phyloP scores from a whole-genome alignment of 1,140 invertebrate species.

The Plectrocnemia conspersa region DNA sequence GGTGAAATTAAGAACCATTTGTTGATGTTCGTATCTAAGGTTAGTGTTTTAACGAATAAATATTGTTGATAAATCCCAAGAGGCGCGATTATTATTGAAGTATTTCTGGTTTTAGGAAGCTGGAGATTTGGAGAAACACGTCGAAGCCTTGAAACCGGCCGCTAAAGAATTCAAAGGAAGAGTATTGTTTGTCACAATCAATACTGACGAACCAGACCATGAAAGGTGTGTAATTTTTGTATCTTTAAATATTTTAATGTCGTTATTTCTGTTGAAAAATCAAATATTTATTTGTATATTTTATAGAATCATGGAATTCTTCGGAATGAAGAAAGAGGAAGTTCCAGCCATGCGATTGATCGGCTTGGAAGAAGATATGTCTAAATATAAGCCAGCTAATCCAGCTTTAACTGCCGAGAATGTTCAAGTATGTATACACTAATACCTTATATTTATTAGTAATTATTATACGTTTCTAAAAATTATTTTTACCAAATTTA shows the following conservation, averaged over 20 bases:
- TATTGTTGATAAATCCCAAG: neutral
- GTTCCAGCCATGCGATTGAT: constrained; percentile 91
- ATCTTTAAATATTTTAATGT: constrained; percentile 1
- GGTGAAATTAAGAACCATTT: constrained; percentile 96
- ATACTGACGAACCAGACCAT: constrained; percentile 94
- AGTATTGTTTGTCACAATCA: constrained; percentile 93
- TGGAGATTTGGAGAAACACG: constrained; percentile 74
- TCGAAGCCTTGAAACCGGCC: constrained; percentile 69
- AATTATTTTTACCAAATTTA: constrained; percentile 34
- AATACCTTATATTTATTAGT: constrained; percentile 7
- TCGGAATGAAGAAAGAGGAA: constrained; percentile 92
- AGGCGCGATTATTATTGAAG: neutral
- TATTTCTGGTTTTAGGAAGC: constrained; percentile 49
- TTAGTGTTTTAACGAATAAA: constrained; percentile 32
- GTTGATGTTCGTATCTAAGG: constrained; percentile 89
- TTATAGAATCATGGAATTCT: constrained; percentile 92
- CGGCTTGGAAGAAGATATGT: constrained; percentile 94
- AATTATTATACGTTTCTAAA: constrained; percentile 4
- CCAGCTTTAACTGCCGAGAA: constrained; percentile 72
- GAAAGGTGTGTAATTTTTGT: constrained; percentile 54
- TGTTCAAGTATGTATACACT: constrained; percentile 51
- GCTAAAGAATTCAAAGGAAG: constrained; percentile 88
- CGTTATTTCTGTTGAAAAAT: neutral
- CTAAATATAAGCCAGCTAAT: constrained; percentile 91
- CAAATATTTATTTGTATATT: constrained; percentile 7